Evolutionary conservation across 1,140 invertebrate species (phyloP).

Genomic region (Anastrepha obliqua): DNA sequence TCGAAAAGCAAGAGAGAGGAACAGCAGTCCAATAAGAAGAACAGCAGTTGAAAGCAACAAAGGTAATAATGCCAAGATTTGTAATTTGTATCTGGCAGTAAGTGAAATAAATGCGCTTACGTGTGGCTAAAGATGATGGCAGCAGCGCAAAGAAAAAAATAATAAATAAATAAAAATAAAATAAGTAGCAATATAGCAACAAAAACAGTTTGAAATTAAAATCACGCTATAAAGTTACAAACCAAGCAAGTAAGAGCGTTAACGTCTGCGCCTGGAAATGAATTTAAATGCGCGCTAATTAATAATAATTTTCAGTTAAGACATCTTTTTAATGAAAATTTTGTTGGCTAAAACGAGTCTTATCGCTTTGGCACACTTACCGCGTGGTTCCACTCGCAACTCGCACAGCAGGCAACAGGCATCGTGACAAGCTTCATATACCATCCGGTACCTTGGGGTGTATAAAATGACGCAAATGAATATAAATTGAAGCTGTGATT

Average conservation of each 20-base stretch:
- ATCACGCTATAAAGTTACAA: not conserved
- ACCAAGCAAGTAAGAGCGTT: not conserved
- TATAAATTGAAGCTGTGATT: slow-evolving; percentile 11
- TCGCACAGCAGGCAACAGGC: not conserved
- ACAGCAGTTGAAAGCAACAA: slow-evolving; percentile 8
- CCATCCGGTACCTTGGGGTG: no score
- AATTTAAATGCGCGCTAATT: no score
- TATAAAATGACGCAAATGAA: not conserved
- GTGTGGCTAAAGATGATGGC: not conserved
- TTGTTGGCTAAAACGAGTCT: no score
- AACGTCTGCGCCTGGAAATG: not conserved
- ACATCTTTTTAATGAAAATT: no score
- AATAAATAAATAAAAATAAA: not conserved
- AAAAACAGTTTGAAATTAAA: not conserved
- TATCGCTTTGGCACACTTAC: no score
- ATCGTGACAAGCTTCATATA: not conserved
- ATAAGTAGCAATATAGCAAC: not conserved
- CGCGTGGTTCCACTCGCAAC: no score
- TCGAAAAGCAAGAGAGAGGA: not conserved
- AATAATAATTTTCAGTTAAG: not conserved
- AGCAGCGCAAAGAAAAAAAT: not conserved
- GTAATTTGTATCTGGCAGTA: slow-evolving; percentile 19
- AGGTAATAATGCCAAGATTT: slow-evolving; percentile 12
- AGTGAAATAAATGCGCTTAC: slow-evolving; percentile 30
- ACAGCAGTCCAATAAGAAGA: not conserved